Evolutionary conservation across 2,797 vertebrate genomes (phyloP).

Genomic region (Sebastes ruberrimus): DNA sequence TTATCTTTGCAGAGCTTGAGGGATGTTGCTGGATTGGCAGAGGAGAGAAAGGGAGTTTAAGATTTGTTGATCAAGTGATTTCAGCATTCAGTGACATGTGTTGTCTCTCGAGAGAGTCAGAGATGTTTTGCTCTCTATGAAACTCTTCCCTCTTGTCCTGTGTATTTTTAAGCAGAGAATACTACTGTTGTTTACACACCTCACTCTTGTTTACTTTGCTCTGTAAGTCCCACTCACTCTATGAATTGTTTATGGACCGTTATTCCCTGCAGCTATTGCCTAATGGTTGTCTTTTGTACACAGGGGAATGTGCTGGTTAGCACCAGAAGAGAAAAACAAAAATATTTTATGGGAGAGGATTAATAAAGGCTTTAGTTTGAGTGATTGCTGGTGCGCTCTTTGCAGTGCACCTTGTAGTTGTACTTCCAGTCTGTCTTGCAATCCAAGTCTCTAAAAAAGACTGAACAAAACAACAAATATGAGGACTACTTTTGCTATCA

Average conservation of each 20-base stretch:
- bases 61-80: slow-evolving; percentile 12
- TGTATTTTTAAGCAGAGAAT: slow-evolving; percentile 25
- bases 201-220: slow-evolving; percentile 16
- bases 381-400: neutral
- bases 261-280: slow-evolving; percentile 11
- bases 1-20: slow-evolving; percentile 4
- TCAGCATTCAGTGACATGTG: neutral
- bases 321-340: neutral
- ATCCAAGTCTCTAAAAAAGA: neutral
- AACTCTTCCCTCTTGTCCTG: neutral
- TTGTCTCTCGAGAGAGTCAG: neutral
- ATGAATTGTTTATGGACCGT: slow-evolving; percentile 33
- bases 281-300: neutral
- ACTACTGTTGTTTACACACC: neutral
- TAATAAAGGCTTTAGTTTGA: neutral
- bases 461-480: slow-evolving; percentile 1
- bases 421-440: neutral
- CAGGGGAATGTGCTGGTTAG: neutral
- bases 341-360: neutral
- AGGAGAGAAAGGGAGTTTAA: neutral
- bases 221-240: neutral
- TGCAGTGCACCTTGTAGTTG: neutral
- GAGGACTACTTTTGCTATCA: neutral
- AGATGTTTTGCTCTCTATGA: neutral
- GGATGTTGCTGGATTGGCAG: neutral